A percentile compares a stretch with the other conserved stretches of the same genome.
Evolutionary conservation across 2,797 vertebrate genomes (phyloP).

Genomic region (Erpetoichthys calabaricus): DNA sequence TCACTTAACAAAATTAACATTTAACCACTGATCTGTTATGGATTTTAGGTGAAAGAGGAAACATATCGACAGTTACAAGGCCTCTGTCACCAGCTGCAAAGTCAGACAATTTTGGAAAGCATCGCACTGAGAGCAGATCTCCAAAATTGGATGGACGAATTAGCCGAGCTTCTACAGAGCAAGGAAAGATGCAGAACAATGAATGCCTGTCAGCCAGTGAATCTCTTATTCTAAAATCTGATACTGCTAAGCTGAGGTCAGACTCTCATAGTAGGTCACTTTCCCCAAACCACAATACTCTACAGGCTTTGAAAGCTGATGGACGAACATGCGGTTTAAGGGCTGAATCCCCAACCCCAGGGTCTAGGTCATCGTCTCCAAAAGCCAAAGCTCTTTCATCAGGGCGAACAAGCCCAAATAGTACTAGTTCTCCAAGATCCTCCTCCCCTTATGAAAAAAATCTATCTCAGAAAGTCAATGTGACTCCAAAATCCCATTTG

Average conservation of each 20-base stretch:
- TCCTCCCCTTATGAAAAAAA: conserved; percentile 78
- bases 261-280: conserved; percentile 93
- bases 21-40: conserved; percentile 27
- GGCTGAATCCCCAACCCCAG: conserved; percentile 82
- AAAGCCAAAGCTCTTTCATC: conserved; percentile 74
- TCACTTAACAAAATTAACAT: background rate
- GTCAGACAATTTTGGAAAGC: conserved; percentile 58
- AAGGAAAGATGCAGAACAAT: conserved; percentile 62
- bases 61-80: conserved; percentile 56
- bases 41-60: conserved; percentile 76
- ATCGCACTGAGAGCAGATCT: conserved; percentile 69
- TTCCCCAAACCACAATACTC: conserved; percentile 94
- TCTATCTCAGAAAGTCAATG: conserved; percentile 67
- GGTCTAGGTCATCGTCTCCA: conserved; percentile 81
- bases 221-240: conserved; percentile 82
- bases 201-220: conserved; percentile 81
- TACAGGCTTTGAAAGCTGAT: conserved; percentile 87
- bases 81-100: conserved; percentile 64
- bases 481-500: conserved; percentile 74
- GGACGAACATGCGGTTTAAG: conserved; percentile 66
- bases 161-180: conserved; percentile 60
- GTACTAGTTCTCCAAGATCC: conserved; percentile 66
- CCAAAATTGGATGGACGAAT: conserved; percentile 71
- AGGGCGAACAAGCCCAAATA: conserved; percentile 67
- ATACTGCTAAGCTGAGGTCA: conserved; percentile 81